Conservation (phyloP, 2,797 vertebrate genomes). For the Limnodromus scolopaceus region DNA sequence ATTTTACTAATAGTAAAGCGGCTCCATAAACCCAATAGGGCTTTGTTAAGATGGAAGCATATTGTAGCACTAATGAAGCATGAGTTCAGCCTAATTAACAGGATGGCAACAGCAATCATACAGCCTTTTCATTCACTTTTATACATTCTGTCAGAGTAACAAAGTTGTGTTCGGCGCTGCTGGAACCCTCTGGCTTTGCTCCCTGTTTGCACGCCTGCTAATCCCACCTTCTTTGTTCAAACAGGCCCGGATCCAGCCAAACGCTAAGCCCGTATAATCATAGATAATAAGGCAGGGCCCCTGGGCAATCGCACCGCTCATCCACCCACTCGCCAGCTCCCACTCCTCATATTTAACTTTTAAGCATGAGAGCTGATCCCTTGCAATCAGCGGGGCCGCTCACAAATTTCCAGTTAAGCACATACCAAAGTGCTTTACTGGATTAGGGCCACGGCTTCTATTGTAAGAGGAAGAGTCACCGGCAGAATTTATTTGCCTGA, state of each 20-base stretch:
- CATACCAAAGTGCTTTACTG: not conserved
- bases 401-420: slow-evolving; percentile 7
- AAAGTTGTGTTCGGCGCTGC: slow-evolving; percentile 10
- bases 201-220: slow-evolving; percentile 32
- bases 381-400: not conserved
- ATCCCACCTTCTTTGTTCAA: not conserved
- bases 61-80: slow-evolving; percentile 71
- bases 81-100: slow-evolving; percentile 69
- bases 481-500: not conserved
- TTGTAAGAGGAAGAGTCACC: not conserved
- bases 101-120: slow-evolving; percentile 59
- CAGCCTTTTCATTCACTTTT: slow-evolving; percentile 57
- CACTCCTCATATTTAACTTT: not conserved
- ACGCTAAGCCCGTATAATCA: not conserved
- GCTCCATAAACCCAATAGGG: slow-evolving; percentile 33
- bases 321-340: slow-evolving; percentile 6
- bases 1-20: slow-evolving; percentile 58
- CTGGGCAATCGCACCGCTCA: not conserved
- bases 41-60: slow-evolving; percentile 58
- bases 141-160: slow-evolving; percentile 45
- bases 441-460: not conserved
- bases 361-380: not conserved
- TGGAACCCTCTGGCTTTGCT: slow-evolving; percentile 34
- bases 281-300: not conserved
- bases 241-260: not conserved